These are phyloP conservation scores for Eueremaeus valkanovi DNA, from an alignment of 2,888 invertebrate species.

Conservation along the genomic window DNA sequence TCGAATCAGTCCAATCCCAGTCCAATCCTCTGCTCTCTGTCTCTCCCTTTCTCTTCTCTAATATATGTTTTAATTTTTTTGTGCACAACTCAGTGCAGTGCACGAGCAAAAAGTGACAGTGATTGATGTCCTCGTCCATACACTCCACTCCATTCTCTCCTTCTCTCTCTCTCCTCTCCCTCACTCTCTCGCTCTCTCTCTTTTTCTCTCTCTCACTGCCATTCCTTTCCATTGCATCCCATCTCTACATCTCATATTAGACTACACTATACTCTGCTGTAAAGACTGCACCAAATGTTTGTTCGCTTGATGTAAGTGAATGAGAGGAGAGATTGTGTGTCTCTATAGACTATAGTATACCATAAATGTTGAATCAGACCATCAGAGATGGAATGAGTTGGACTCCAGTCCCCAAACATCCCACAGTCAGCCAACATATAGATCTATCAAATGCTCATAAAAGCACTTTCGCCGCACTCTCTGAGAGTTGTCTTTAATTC, in stretches of 20 bases:
- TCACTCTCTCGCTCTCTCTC: background rate
- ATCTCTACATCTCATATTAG: too few relatives aligned
- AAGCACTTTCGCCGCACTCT: background rate
- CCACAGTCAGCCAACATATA: background rate
- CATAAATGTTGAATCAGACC: background rate
- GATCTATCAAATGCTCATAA: conserved; percentile 9
- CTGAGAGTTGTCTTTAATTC: background rate
- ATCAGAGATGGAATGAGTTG: background rate
- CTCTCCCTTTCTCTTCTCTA: too few relatives aligned
- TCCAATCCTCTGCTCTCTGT: too few relatives aligned
- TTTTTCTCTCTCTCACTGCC: background rate
- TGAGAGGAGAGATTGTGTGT: background rate
- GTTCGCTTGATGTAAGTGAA: background rate
- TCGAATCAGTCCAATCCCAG: conserved; percentile 12
- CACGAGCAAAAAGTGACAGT: conserved; percentile 20
- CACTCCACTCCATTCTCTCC: background rate
- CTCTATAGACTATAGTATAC: background rate
- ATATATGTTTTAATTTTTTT: conserved; percentile 41
- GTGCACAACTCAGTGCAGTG: background rate
- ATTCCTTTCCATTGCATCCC: background rate
- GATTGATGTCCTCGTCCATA: conserved; percentile 17
- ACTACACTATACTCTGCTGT: background rate
- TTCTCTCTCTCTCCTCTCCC: conserved; percentile 10
- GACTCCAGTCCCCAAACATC: conserved; percentile 1
- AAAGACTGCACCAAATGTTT: conserved; percentile 18